These are phyloP conservation scores for Muscicapa adusta DNA, from an alignment of 2,113 vertebrate genomes.

Conservation along the genomic window DNA sequence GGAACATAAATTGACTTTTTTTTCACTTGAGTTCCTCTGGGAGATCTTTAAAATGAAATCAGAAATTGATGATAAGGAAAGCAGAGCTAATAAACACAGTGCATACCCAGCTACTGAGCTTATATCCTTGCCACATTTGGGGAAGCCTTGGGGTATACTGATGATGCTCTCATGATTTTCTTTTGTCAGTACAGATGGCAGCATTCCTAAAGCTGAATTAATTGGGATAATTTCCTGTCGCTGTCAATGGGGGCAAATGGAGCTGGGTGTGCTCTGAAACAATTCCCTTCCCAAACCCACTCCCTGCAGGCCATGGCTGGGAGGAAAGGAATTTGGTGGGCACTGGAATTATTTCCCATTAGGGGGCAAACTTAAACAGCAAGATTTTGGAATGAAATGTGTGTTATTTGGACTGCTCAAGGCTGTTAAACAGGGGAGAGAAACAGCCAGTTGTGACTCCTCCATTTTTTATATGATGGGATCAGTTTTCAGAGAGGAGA, in stretches of 20 bases:
- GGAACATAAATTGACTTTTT: neutral
- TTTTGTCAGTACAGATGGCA: neutral
- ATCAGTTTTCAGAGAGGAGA: neutral
- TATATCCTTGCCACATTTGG: neutral
- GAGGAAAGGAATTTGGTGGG: neutral
- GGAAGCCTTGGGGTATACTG: neutral
- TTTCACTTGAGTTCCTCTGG: neutral
- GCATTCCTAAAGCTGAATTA: fast-evolving
- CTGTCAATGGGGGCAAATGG: neutral
- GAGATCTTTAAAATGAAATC: neutral
- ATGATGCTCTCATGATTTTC: neutral
- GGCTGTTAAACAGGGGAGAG: neutral
- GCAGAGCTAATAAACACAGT: neutral
- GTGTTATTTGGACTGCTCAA: neutral
- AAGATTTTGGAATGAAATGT: neutral
- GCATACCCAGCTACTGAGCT: neutral
- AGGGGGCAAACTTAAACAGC: neutral
- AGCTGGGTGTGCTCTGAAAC: neutral
- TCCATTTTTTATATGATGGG: neutral
- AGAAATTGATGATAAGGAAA: neutral
- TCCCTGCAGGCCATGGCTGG: neutral
- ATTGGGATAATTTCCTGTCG: neutral
- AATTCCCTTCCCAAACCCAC: neutral
- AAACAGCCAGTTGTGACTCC: neutral
- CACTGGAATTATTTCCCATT: neutral